These are phyloP conservation scores for Gallirallus australis DNA, from an alignment of 2,797 vertebrate species.

Conservation along the genomic window DNA sequence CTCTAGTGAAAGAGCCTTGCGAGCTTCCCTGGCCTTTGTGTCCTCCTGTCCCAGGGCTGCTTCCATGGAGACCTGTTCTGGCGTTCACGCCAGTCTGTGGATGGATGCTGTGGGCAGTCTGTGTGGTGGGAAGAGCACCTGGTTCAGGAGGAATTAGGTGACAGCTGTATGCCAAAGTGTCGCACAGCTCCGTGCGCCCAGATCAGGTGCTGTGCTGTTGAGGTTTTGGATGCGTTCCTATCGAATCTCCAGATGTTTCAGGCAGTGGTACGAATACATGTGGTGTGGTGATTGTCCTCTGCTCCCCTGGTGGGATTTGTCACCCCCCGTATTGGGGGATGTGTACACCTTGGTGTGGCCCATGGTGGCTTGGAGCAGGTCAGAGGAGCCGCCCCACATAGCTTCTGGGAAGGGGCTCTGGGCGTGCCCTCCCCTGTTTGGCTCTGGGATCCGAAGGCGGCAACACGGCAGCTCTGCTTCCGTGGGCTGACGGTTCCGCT, in stretches of 20 bases:
- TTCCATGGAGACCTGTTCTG: not conserved
- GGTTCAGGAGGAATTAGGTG: not conserved
- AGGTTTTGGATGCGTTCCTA: not conserved
- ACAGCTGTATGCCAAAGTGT: constrained; percentile 49
- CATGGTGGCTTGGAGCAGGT: not conserved
- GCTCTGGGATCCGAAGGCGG: not conserved
- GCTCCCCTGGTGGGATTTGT: not conserved
- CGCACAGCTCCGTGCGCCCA: not conserved
- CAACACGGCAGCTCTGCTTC: not conserved
- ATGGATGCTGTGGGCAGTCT: not conserved
- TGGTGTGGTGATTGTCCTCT: not conserved
- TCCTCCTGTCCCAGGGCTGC: not conserved
- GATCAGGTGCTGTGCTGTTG: not conserved
- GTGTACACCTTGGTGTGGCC: accelerated
- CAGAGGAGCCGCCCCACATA: accelerated
- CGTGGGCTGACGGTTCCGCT: not conserved
- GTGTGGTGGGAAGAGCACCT: not conserved
- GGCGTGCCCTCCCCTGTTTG: accelerated
- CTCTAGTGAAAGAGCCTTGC: not conserved
- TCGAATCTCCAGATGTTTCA: not conserved
- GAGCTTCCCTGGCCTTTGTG: not conserved
- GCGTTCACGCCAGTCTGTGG: not conserved
- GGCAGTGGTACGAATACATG: not conserved
- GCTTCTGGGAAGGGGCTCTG: not conserved
- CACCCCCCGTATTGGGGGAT: not conserved